Evolutionary conservation across 2,113 vertebrate species (phyloP).

Genomic region (Holacanthus passer): DNA sequence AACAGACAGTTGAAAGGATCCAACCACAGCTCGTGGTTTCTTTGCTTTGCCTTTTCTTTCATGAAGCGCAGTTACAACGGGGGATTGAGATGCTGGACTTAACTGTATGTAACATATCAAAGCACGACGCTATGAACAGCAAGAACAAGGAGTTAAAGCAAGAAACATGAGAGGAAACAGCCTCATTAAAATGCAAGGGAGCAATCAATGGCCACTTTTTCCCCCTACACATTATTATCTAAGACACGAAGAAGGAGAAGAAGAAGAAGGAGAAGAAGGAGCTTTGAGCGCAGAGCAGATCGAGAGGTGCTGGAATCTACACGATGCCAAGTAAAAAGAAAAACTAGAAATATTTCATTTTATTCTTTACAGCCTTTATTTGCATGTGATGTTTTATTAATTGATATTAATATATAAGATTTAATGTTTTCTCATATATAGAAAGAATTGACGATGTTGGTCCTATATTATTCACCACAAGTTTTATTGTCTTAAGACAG

Average conservation of each 20-base stretch:
- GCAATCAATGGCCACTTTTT: background rate
- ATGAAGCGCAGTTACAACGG: background rate
- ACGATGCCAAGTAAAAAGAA: background rate
- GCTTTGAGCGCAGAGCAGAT: background rate
- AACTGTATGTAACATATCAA: background rate
- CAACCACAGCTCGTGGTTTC: background rate
- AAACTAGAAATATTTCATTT: background rate
- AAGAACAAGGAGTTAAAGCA: background rate
- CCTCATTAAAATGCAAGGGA: background rate
- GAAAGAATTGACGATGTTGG: background rate
- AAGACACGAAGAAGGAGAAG: background rate
- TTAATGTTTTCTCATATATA: background rate
- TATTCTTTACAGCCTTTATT: background rate
- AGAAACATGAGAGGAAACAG: background rate
- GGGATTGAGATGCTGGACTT: background rate
- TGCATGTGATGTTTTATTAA: too few relatives aligned
- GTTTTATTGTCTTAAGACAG: background rate
- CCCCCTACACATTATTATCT: background rate
- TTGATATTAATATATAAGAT: background rate
- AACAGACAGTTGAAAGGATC: background rate
- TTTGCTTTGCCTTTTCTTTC: background rate
- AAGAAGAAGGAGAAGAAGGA: background rate
- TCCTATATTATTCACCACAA: too few relatives aligned
- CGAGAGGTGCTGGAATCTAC: background rate
- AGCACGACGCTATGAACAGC: background rate